phyloP scores from a whole-genome alignment of 2,888 invertebrate genomes.

The Cryptophagus acutangulus region DNA sequence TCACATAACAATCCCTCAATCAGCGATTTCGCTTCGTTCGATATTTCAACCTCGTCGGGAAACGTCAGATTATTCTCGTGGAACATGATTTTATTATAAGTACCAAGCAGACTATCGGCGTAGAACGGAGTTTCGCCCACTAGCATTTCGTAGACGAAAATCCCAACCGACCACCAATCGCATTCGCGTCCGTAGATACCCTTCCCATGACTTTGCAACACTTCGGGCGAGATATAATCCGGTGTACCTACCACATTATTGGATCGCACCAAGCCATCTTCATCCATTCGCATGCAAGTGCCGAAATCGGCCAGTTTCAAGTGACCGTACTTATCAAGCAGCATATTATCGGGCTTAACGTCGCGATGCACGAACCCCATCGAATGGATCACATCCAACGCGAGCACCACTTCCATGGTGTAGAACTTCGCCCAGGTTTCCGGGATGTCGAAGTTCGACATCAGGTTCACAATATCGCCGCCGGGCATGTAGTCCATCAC shows the following conservation, averaged over 20 bases:
- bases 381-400: slow-evolving; percentile 94
- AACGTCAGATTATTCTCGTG: slow-evolving; percentile 93
- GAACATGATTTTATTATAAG: slow-evolving; percentile 99
- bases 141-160: slow-evolving; percentile 98
- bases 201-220: slow-evolving; percentile 88
- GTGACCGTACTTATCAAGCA: slow-evolving; percentile 91
- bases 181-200: slow-evolving; percentile 92
- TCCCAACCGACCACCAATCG: slow-evolving; percentile 99
- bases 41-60: slow-evolving; percentile 92
- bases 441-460: slow-evolving; percentile 98
- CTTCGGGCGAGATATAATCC: slow-evolving; percentile 99
- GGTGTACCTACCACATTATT: slow-evolving; percentile 99
- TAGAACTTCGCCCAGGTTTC: slow-evolving; percentile 62
- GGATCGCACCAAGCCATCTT: slow-evolving; percentile 89
- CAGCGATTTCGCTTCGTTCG: slow-evolving; percentile 77
- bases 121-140: slow-evolving; percentile 98
- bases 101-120: slow-evolving; percentile 93
- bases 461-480: slow-evolving; percentile 96
- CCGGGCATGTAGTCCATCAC: slow-evolving; percentile 99
- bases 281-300: slow-evolving; percentile 98
- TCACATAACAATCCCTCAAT: slow-evolving; percentile 94
- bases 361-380: slow-evolving; percentile 97
- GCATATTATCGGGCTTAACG: slow-evolving; percentile 99
- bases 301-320: slow-evolving; percentile 99
- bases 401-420: slow-evolving; percentile 60